Evolutionary conservation across 2,888 invertebrate species (phyloP).

Genomic region (Drosophila anomalipes): DNA sequence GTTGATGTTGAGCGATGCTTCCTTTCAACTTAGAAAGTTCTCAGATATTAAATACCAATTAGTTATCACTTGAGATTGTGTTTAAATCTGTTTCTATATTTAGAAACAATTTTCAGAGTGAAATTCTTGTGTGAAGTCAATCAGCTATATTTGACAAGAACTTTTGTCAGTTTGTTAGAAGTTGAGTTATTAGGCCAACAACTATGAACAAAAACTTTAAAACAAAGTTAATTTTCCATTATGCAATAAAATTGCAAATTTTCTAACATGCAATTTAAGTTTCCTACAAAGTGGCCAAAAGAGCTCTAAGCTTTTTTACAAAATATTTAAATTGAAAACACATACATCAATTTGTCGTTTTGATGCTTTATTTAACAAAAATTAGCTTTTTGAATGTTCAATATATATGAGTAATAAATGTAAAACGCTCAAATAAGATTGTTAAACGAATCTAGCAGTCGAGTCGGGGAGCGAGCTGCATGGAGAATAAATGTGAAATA

Average conservation of each 20-base stretch:
- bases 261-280: background rate
- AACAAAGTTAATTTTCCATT: constrained; percentile 4
- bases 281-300: background rate
- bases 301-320: background rate
- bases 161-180: background rate
- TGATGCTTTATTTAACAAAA: background rate
- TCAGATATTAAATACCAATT: background rate
- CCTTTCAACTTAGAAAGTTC: background rate
- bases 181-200: background rate
- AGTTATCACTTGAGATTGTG: background rate
- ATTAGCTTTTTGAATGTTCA: constrained; percentile 8
- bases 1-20: background rate
- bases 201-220: background rate
- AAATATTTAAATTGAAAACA: background rate
- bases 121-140: background rate
- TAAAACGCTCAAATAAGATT: constrained; percentile 23
- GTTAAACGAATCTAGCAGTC: constrained; percentile 26
- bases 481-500: constrained; percentile 35
- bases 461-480: constrained; percentile 3
- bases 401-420: constrained; percentile 17
- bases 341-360: background rate
- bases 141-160: background rate
- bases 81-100: background rate
- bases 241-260: background rate
- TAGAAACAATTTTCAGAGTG: background rate